phyloP scores from a whole-genome alignment of 92 coral and sea anemone species.

The Epizoanthus ramosus region DNA sequence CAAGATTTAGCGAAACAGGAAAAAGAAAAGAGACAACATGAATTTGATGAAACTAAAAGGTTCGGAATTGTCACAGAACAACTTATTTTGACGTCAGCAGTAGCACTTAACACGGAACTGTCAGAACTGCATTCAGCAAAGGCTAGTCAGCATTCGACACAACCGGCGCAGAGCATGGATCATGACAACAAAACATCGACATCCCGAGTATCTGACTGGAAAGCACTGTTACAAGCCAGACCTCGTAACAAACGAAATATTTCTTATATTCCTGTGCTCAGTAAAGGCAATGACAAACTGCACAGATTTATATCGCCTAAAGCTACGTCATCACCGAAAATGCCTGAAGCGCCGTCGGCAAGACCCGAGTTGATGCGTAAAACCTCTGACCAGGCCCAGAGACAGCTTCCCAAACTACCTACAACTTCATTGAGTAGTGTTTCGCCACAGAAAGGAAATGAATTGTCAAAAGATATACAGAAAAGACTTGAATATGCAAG shows the following conservation, averaged over 20 bases:
- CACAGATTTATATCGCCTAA: neutral
- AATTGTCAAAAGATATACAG: conserved; percentile 26
- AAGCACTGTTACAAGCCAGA: conserved; percentile 28
- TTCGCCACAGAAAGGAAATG: conserved; percentile 29
- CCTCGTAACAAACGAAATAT: conserved; percentile 15
- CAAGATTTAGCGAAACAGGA: neutral
- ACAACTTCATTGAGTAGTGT: conserved; percentile 26
- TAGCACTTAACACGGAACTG: neutral
- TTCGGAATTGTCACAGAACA: neutral
- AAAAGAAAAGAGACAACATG: neutral
- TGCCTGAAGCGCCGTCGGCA: neutral
- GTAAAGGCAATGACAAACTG: neutral
- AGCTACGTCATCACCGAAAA: neutral
- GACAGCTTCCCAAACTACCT: conserved; percentile 18
- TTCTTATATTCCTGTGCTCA: conserved; percentile 22
- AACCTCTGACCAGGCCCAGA: conserved; percentile 12
- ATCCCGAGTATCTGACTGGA: conserved; percentile 2
- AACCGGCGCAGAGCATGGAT: neutral
- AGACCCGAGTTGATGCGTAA: neutral
- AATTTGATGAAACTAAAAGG: neutral
- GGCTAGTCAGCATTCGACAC: neutral
- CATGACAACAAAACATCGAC: neutral
- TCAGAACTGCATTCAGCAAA: neutral
- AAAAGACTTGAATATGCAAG: conserved; percentile 29
- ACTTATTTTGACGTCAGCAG: neutral